Evolutionary conservation across 2,888 invertebrate species (phyloP), one percentile per base, ranked within the genome.

Genomic region (Seladonia tumulorum): DNA sequence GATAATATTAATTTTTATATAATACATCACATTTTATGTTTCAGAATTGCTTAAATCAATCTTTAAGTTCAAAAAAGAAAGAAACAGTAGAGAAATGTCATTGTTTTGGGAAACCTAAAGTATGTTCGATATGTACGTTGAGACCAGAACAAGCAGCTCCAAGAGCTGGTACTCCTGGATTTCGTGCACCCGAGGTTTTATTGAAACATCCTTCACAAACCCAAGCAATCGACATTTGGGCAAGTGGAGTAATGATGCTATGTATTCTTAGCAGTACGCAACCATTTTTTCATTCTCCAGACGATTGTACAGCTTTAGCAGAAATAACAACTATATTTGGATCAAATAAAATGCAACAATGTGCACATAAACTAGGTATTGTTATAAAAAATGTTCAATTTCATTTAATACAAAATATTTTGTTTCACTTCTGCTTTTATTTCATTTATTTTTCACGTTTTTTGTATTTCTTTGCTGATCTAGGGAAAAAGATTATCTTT

Each of bases 151-250:
- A 97, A 90, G 96, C 96, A 76, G 98, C 98, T 12, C 97, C 98
- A 5, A 96, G 98, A 91, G 98, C 98, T 79, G 98, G 98, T 87
- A 98, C 98, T 71, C 98, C 98, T 78, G 98, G 98, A 57, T 98
- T 98, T 95, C 96, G 98, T 47, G 98, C 98, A 79, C 98, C 98
- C 0, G 98, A 98, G 96, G 98, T 98, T 91, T 95, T 98, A 89
- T 95, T 98, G 49, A 98, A 98, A 95, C 97, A 96, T 94, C 96
- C 96, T n/a, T 95, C 96, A 85, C 99, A 99, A 95, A 97, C 97
- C 53, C 97, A 98, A 96, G 98, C 97, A 86, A 97, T 99, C 89
- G 99, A 99, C 95, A 96, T 98, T 92, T 99, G 99, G 98, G 98
- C 98, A 75, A 97, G 97, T 70, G 98, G 98, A 82, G 97, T 98